Evolutionary conservation across 35 echinoderm and acorn worm species (phyloP).

Genomic region (Eucidaris tribuloides): DNA sequence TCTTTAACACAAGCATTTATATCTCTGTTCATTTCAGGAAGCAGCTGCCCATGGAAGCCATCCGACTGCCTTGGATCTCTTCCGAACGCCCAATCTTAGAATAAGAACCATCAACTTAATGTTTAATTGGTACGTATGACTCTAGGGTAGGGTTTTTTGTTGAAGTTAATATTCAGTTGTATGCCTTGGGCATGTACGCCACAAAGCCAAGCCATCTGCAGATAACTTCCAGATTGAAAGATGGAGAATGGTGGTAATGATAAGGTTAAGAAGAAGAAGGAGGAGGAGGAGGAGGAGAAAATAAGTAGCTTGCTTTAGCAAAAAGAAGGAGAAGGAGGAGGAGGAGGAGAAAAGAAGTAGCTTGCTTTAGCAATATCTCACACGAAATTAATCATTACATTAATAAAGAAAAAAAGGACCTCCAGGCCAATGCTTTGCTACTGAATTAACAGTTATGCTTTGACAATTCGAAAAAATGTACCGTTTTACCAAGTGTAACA

Average conservation of each 20-base stretch:
- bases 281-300: not conserved
- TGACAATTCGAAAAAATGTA: not conserved
- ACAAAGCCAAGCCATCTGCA: not conserved
- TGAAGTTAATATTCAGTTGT: not conserved
- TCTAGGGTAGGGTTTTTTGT: not conserved
- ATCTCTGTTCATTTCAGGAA: no score
- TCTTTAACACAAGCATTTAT: no score
- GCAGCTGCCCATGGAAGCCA: not conserved
- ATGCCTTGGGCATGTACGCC: not conserved
- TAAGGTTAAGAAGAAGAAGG: not conserved
- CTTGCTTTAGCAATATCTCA: no score
- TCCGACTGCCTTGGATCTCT: slow-evolving; percentile 41
- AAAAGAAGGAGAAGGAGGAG: not conserved
- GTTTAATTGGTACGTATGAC: slow-evolving; percentile 70
- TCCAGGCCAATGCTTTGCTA: no score
- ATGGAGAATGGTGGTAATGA: no score
- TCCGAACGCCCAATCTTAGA: slow-evolving; percentile 61
- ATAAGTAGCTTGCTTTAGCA: not conserved
- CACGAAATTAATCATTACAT: no score
- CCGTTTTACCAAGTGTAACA: not conserved
- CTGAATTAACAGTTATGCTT: no score
- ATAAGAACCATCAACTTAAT: slow-evolving; percentile 61
- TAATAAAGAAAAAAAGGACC: no score
- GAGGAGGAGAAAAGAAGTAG: no score
- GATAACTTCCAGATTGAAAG: no score